These are phyloP conservation scores for Geotrupes spiniger DNA, from an alignment of 2,888 invertebrate species.

Conservation along the genomic window DNA sequence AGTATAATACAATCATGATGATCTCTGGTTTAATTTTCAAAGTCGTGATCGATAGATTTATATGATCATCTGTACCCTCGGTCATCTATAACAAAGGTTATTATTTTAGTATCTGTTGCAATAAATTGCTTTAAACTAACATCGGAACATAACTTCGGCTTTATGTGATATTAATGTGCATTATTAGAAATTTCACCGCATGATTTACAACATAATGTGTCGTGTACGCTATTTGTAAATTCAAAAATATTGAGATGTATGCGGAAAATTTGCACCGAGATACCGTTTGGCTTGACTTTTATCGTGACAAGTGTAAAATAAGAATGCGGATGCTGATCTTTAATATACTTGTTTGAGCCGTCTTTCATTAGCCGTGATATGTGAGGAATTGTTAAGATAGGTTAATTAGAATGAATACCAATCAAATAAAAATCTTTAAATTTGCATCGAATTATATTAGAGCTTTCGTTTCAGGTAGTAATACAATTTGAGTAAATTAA, in stretches of 20 bases:
- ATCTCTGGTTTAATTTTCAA: conserved; percentile 4
- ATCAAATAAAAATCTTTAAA: too few species aligned
- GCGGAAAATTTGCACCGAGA: background rate
- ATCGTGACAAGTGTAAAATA: background rate
- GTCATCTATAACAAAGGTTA: conserved; percentile 4
- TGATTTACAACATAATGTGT: background rate
- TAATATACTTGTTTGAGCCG: too few species aligned
- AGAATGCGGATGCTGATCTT: conserved; percentile 5
- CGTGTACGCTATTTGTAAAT: conserved; percentile 1
- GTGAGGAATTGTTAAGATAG: too few species aligned
- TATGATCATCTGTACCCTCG: conserved; percentile 4
- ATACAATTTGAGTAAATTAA: too few species aligned
- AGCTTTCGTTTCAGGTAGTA: too few species aligned
- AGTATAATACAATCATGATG: conserved; percentile 5
- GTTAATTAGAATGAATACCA: too few species aligned
- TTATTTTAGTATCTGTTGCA: conserved; percentile 3
- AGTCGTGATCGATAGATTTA: conserved; percentile 7
- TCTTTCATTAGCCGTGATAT: too few species aligned
- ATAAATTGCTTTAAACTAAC: conserved; percentile 3
- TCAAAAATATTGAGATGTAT: conserved; percentile 2
- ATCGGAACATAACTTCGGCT: background rate
- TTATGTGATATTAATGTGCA: conserved; percentile 3
- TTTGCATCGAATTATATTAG: too few species aligned
- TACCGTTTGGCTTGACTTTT: conserved; percentile 1
- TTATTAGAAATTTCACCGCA: background rate